These are phyloP conservation scores for Catocala fraxini DNA, from an alignment of 2,888 invertebrate species.

Conservation along the genomic window DNA sequence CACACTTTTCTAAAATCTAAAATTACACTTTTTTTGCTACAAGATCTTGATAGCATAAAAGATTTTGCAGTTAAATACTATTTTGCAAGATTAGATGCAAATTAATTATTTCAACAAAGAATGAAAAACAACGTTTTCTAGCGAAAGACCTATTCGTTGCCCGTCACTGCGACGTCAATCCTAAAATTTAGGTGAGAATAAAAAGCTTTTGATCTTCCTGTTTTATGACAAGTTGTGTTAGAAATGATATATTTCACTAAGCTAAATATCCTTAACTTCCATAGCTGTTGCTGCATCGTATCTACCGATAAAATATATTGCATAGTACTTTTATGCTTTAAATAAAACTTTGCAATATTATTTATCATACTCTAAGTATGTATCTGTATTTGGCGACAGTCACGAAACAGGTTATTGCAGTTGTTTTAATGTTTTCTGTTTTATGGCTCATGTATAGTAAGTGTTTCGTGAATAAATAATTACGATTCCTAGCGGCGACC, in stretches of 20 bases:
- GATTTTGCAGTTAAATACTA: constrained; percentile 31
- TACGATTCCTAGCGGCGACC: constrained; percentile 47
- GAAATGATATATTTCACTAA: constrained; percentile 18
- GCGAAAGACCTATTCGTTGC: constrained; percentile 28
- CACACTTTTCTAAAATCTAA: constrained; percentile 49
- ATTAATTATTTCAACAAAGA: constrained; percentile 35
- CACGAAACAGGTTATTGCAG: constrained; percentile 42
- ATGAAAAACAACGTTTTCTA: constrained; percentile 23
- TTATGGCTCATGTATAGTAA: constrained; percentile 63
- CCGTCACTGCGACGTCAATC: constrained; percentile 32
- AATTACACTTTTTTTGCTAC: constrained; percentile 40
- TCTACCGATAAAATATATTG: constrained; percentile 36
- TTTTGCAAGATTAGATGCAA: constrained; percentile 36
- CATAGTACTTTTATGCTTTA: constrained; percentile 12
- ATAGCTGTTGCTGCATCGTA: too few species aligned
- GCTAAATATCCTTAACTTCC: constrained; percentile 23
- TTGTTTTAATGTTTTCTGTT: constrained; percentile 56
- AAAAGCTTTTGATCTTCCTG: constrained; percentile 45
- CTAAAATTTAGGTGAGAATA: constrained; percentile 35
- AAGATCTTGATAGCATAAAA: constrained; percentile 29
- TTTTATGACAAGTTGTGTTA: constrained; percentile 40
- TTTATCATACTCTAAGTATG: constrained; percentile 17
- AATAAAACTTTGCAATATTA: constrained; percentile 20
- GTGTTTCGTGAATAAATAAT: constrained; percentile 65
- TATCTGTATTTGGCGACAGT: constrained; percentile 44